These are phyloP conservation scores for Orthosia cruda DNA, from an alignment of 2,888 invertebrate species.

Conservation along the genomic window DNA sequence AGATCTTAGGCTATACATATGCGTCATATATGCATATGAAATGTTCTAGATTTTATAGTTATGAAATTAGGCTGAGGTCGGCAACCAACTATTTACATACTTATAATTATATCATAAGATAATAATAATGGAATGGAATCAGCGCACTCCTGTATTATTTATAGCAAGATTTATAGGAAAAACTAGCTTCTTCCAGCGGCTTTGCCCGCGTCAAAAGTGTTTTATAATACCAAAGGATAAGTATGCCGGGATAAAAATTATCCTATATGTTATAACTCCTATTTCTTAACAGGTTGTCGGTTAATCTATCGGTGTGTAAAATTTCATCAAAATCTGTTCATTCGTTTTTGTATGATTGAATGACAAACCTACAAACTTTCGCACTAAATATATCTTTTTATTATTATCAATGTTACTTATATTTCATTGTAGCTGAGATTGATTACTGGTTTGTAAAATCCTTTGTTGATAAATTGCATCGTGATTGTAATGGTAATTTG, in stretches of 20 bases:
- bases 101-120: constrained; percentile 55
- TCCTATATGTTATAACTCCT: too few relatives aligned
- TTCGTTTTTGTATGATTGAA: too few relatives aligned
- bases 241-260: too few relatives aligned
- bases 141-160: constrained; percentile 49
- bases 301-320: too few relatives aligned
- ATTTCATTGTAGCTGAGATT: constrained; percentile 50
- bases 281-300: too few relatives aligned
- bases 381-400: too few relatives aligned
- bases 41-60: constrained; percentile 58
- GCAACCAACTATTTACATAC: constrained; percentile 60
- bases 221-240: too few relatives aligned
- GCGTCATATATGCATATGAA: constrained; percentile 60
- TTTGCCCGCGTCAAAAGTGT: too few relatives aligned
- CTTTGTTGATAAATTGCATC: constrained; percentile 45
- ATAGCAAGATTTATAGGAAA: constrained; percentile 39
- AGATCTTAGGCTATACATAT: constrained; percentile 26
- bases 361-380: too few relatives aligned
- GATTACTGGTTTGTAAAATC: constrained; percentile 41
- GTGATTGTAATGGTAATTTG: constrained; percentile 41
- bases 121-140: constrained; percentile 58
- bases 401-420: constrained; percentile 26
- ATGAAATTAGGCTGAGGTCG: constrained; percentile 70
- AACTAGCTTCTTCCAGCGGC: too few relatives aligned
- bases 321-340: too few relatives aligned